Evolutionary conservation across 1,140 invertebrate genomes (phyloP), one percentile per base, ranked within the genome.

Genomic region (Rhagoletis zephyria): DNA sequence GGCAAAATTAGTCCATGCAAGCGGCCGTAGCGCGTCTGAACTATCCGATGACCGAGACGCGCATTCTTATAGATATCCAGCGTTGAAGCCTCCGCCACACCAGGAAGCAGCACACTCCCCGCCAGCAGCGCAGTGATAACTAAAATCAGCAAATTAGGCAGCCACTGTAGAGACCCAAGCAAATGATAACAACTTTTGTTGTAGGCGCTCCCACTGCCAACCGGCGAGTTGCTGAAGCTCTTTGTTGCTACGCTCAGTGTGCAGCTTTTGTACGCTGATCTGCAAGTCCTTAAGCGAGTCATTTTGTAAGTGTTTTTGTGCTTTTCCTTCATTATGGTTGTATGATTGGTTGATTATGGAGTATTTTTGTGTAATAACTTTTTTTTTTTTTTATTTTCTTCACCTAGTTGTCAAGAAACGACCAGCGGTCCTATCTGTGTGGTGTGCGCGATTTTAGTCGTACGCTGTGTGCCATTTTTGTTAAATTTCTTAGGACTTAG

Each of bases 11-110:
- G 93, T 7, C 97, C 96, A 93, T 97, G 96, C 81, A 97, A 94
- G 89, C 96, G 95, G 1, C 97, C 96, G 93, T 97, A 97, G 63
- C 96, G 94, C 0, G 97, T 97, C 87, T 96, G 95, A 42, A 97
- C 96, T 88, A 97, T 95, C 88, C 96, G 94, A 64, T 96, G 95
- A 89, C 96, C 96, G 87, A 96, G 92, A n/a, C 95, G 94, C 1
- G 93, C 94, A 90, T 95, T 95, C 88, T 94, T 94, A 63, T 93
- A 93, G 16, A 93, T 90, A 87, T 93, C 92, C 86, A 89, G 87
- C 70, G 91, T 93, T 60, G 92, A 92, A 51, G 89, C 91, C 85
- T 89, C 12, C 6, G 85, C 56, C 30, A 81, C 7, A 9, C 9
- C n/a, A 14, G 87, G 12, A 12, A 51, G 14, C 56, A 87, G 51